A percentile compares a stretch with the other conserved stretches of the same genome.
Evolutionary conservation across 23 tunicate genomes (phyloP).

Genomic region (Aplidium turbinatum): DNA sequence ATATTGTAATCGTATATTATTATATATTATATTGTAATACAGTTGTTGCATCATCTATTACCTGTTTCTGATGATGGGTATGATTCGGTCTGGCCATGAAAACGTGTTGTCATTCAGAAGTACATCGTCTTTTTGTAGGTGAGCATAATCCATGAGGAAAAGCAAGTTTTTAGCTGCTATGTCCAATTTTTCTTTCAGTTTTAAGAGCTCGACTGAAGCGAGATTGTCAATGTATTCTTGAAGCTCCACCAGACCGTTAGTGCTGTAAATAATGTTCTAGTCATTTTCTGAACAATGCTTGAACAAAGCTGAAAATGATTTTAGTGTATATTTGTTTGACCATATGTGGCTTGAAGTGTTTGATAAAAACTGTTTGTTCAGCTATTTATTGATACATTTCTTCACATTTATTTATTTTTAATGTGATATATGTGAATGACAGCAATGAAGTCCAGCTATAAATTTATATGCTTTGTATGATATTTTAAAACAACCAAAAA

Average conservation of each 20-base stretch:
- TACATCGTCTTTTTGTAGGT: slow-evolving; percentile 60
- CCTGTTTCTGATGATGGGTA: slow-evolving; percentile 93
- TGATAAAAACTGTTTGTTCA: no score
- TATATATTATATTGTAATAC: no score
- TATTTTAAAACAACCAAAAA: no score
- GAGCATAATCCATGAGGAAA: slow-evolving; percentile 84
- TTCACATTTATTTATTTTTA: no score
- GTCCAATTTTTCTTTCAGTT: slow-evolving; percentile 66
- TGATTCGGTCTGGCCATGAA: slow-evolving; percentile 88
- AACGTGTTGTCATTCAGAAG: slow-evolving; percentile 80
- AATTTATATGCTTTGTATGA: no score
- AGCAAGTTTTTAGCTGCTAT: slow-evolving; percentile 80
- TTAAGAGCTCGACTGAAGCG: slow-evolving; percentile 62
- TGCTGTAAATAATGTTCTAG: slow-evolving; percentile 28
- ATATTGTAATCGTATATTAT: no score
- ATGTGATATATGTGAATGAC: no score
- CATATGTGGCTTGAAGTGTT: not conserved
- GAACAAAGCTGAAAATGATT: no score
- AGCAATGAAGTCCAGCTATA: no score
- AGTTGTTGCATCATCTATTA: no score
- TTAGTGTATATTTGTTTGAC: not conserved
- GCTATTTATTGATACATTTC: no score
- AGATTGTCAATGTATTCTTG: slow-evolving; percentile 86
- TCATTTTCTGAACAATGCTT: not conserved
- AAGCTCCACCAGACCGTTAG: slow-evolving; percentile 76